phyloP scores from a whole-genome alignment of 2,113 vertebrate genomes.

The Cyphomyrus discorhynchus region DNA sequence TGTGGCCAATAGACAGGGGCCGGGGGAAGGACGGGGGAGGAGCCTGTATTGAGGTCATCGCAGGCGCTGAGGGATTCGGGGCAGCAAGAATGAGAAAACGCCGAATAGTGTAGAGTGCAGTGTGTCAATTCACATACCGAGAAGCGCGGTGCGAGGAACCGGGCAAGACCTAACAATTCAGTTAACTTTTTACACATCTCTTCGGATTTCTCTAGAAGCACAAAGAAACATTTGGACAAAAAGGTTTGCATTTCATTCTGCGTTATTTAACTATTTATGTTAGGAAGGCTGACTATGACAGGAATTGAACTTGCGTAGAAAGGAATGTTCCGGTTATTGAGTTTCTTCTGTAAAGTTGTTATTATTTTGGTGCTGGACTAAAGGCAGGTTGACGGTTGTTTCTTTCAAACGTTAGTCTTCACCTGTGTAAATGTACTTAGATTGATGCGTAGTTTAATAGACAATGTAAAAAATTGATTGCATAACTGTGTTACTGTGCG shows the following conservation, averaged over 20 bases:
- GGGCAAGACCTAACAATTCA: neutral
- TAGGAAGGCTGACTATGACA: neutral
- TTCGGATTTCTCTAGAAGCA: neutral
- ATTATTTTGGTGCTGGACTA: neutral
- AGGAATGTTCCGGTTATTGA: neutral
- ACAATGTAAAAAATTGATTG: slow-evolving; percentile 31
- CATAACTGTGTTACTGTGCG: slow-evolving; percentile 53
- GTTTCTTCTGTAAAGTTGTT: neutral
- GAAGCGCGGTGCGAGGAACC: neutral
- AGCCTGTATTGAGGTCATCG: slow-evolving; percentile 51
- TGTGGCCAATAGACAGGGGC: slow-evolving; percentile 43
- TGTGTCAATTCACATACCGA: slow-evolving; percentile 15
- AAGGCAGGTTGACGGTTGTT: neutral
- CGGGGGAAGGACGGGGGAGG: slow-evolving; percentile 4
- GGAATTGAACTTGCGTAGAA: neutral
- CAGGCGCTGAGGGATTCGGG: slow-evolving; percentile 29
- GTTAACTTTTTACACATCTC: neutral
- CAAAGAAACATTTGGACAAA: neutral
- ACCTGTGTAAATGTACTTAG: neutral
- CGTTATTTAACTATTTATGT: neutral
- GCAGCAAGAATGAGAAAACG: slow-evolving; percentile 27
- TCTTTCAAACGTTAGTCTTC: neutral
- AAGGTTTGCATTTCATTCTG: neutral
- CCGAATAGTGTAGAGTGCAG: neutral
- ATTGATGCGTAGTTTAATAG: neutral